phyloP scores from a whole-genome alignment of 1,140 invertebrate species.

The Nautilus pompilius region DNA sequence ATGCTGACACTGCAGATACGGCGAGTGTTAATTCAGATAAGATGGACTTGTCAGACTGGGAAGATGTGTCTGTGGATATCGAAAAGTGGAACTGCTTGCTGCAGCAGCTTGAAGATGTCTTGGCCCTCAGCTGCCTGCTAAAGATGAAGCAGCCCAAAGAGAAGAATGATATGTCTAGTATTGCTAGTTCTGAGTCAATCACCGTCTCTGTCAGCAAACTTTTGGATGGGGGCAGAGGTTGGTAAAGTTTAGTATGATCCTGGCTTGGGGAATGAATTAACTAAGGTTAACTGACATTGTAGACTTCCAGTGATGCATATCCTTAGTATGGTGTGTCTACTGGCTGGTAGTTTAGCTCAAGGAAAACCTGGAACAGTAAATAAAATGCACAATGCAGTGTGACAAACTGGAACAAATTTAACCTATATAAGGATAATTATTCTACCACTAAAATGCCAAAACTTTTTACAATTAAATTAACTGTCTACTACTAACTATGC shows the following conservation, averaged over 20 bases:
- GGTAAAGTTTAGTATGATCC: background rate
- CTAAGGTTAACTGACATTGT: too few relatives aligned
- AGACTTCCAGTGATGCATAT: too few relatives aligned
- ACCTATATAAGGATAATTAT: too few relatives aligned
- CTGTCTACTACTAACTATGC: too few relatives aligned
- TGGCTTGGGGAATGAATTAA: background rate
- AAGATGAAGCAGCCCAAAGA: slow-evolving; percentile 8
- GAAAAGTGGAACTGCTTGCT: slow-evolving; percentile 82
- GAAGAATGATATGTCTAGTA: background rate
- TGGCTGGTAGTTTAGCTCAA: too few relatives aligned
- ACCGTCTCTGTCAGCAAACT: slow-evolving; percentile 56
- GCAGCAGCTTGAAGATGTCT: slow-evolving; percentile 84
- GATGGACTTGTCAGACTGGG: slow-evolving; percentile 65
- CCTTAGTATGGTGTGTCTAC: too few relatives aligned
- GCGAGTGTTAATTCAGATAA: slow-evolving; percentile 29
- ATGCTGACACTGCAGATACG: slow-evolving; percentile 44
- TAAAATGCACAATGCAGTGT: too few relatives aligned
- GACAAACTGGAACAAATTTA: too few relatives aligned
- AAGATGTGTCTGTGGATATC: slow-evolving; percentile 78
- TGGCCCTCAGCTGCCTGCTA: slow-evolving; percentile 66
- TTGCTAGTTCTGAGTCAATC: slow-evolving; percentile 15
- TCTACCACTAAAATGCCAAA: too few relatives aligned
- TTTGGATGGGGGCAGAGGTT: slow-evolving; percentile 75
- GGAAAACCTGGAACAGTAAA: too few relatives aligned
- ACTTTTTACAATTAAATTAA: too few relatives aligned